A percentile compares a stretch with the other conserved stretches of the same genome.
Conservation (phyloP, 1,140 invertebrate genomes). For the Laupala kohalensis region DNA sequence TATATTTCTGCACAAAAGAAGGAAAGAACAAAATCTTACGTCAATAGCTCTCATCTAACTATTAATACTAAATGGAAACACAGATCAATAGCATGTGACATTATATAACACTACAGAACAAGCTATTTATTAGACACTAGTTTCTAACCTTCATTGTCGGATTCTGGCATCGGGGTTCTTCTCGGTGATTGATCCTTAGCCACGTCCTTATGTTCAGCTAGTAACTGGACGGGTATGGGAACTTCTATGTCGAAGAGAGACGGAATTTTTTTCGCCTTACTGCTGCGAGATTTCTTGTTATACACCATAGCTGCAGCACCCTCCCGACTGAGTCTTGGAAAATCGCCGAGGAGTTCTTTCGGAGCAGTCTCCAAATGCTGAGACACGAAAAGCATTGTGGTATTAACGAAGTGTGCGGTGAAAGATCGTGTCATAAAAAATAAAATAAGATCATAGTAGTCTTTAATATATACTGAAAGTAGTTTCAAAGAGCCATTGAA, state of each 20-base stretch:
- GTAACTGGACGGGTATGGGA: constrained; percentile 28
- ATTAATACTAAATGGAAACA: too few species aligned
- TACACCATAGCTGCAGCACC: constrained; percentile 54
- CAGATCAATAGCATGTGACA: too few species aligned
- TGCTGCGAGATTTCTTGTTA: constrained; percentile 36
- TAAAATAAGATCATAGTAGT: too few species aligned
- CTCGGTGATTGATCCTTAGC: constrained; percentile 6
- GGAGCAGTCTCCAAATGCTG: constrained; percentile 80
- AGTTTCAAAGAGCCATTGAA: too few species aligned
- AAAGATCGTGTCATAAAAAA: too few species aligned
- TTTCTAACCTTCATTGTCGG: constrained; percentile 9
- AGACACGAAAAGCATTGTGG: too few species aligned
- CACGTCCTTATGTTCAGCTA: background rate
- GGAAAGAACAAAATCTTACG: too few species aligned
- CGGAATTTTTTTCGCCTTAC: constrained; percentile 33
- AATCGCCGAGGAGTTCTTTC: constrained; percentile 78
- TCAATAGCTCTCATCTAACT: too few species aligned
- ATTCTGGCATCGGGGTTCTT: constrained; percentile 11
- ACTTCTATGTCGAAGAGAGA: constrained; percentile 42
- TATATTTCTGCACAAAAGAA: too few species aligned
- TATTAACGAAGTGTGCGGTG: too few species aligned
- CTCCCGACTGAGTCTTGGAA: constrained; percentile 63
- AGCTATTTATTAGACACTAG: background rate
- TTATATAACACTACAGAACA: background rate
- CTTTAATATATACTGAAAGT: too few species aligned